Percentiles rank a stretch among this genome's conserved stretches.
Conservation (phyloP, 2,888 invertebrate species). For the Quadriops clusia region DNA sequence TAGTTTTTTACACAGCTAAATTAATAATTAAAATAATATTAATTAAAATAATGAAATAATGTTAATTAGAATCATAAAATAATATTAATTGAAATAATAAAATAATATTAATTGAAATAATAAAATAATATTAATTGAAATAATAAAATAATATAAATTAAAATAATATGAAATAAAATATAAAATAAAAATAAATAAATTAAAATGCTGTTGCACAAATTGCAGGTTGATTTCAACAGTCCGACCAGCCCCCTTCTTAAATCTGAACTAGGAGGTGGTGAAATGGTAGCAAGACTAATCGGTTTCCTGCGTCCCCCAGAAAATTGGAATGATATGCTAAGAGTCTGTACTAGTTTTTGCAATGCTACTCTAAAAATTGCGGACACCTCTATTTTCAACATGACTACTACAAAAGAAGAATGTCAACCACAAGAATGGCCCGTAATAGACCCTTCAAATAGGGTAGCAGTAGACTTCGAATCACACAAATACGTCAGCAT, state of each 20-base stretch:
- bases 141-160: too few relatives aligned
- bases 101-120: too few relatives aligned
- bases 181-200: not conserved
- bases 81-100: too few relatives aligned
- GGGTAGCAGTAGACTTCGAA: slow-evolving; percentile 37
- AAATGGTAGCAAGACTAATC: slow-evolving; percentile 60
- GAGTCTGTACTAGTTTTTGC: slow-evolving; percentile 69
- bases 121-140: too few relatives aligned
- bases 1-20: too few relatives aligned
- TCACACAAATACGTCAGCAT: slow-evolving; percentile 35
- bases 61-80: too few relatives aligned
- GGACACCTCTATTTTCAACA: slow-evolving; percentile 37
- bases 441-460: slow-evolving; percentile 22
- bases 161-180: not conserved
- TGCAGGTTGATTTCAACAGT: slow-evolving; percentile 55
- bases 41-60: too few relatives aligned
- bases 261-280: slow-evolving; percentile 59
- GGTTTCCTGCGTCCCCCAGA: slow-evolving; percentile 76
- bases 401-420: slow-evolving; percentile 47
- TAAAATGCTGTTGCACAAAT: not conserved
- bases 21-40: too few relatives aligned
- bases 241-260: slow-evolving; percentile 55
- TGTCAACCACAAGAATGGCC: slow-evolving; percentile 59
- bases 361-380: slow-evolving; percentile 54
- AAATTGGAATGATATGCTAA: slow-evolving; percentile 62